phyloP scores from a whole-genome alignment of 1,140 invertebrate genomes.

The Diorhabda sublineata region DNA sequence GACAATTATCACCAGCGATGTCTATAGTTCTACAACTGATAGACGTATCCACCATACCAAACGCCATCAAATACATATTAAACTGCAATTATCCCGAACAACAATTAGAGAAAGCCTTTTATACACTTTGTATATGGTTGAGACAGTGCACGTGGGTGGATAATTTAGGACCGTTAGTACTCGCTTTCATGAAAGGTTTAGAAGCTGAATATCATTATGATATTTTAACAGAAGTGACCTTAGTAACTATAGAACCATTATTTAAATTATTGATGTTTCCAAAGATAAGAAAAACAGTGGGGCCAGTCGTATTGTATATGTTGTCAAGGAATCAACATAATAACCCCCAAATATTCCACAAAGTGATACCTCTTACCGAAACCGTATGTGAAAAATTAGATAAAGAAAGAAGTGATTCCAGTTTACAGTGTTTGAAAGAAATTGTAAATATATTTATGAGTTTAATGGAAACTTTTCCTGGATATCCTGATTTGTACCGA shows the following conservation, averaged over 20 bases:
- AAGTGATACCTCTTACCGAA: slow-evolving; percentile 45
- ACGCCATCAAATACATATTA: slow-evolving; percentile 42
- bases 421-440: slow-evolving; percentile 48
- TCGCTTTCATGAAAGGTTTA: slow-evolving; percentile 52
- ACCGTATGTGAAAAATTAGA: slow-evolving; percentile 41
- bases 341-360: slow-evolving; percentile 46
- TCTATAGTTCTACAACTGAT: slow-evolving; percentile 55
- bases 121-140: slow-evolving; percentile 53
- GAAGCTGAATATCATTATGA: slow-evolving; percentile 50
- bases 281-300: slow-evolving; percentile 47
- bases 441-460: slow-evolving; percentile 51
- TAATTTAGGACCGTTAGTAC: slow-evolving; percentile 52
- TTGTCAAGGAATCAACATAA: slow-evolving; percentile 49
- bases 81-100: slow-evolving; percentile 46
- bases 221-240: slow-evolving; percentile 51
- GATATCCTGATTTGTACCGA: slow-evolving; percentile 46
- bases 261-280: slow-evolving; percentile 48
- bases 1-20: slow-evolving; percentile 51
- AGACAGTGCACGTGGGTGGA: slow-evolving; percentile 49
- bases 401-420: slow-evolving; percentile 46
- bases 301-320: slow-evolving; percentile 53
- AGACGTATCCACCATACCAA: slow-evolving; percentile 27
- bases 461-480: slow-evolving; percentile 50
- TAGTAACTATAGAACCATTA: slow-evolving; percentile 50
- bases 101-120: slow-evolving; percentile 47